phyloP scores from a whole-genome alignment of 2,113 vertebrate species.

The Neogobius melanostomus region DNA sequence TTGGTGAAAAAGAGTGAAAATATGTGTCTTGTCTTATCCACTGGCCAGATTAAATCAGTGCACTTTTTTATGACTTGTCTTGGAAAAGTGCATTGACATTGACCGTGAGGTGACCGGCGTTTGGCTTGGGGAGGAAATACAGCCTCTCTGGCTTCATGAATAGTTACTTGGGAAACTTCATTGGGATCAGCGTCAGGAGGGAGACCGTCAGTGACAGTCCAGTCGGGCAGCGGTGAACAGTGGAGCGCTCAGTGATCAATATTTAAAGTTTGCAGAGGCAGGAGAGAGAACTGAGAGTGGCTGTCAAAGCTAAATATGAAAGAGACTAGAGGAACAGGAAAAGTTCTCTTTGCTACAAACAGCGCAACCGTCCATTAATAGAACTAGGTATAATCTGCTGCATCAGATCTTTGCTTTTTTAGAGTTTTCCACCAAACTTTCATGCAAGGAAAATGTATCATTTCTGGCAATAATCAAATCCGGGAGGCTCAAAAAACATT shows the following conservation, averaged over 20 bases:
- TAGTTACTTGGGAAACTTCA: constrained; percentile 16
- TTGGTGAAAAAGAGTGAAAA: no score
- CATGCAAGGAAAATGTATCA: no score
- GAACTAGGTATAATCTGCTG: no score
- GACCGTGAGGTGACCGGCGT: not conserved
- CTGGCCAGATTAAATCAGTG: no score
- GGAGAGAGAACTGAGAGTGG: not conserved
- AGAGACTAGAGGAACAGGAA: not conserved
- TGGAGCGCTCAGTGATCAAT: not conserved
- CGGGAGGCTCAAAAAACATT: no score
- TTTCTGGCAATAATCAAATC: no score
- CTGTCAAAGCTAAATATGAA: not conserved
- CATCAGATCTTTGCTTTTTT: no score
- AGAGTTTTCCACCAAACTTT: no score
- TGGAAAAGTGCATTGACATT: no score
- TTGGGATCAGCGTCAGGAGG: not conserved
- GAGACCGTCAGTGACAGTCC: not conserved
- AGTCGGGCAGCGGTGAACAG: not conserved
- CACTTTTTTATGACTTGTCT: no score
- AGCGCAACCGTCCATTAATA: no score
- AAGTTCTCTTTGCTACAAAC: not conserved
- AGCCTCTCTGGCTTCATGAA: not conserved
- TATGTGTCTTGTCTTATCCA: no score
- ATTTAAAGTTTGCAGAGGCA: not conserved
- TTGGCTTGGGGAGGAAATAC: not conserved